These are phyloP conservation scores for Strigops habroptila DNA, from an alignment of 2,113 vertebrate species.

Conservation along the genomic window DNA sequence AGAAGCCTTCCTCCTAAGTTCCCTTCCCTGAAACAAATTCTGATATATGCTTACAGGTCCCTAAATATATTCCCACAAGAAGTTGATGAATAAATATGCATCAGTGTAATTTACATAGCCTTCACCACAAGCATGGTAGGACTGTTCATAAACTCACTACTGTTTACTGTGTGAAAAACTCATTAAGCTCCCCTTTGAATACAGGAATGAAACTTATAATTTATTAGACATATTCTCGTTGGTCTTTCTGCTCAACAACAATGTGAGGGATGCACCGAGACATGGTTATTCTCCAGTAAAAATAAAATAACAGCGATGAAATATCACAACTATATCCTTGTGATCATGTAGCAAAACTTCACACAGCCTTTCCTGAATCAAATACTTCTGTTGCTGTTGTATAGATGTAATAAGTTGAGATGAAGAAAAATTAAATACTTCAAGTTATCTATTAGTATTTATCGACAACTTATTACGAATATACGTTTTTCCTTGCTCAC, in stretches of 20 bases:
- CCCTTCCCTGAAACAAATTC: conserved; percentile 70
- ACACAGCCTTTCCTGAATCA: neutral
- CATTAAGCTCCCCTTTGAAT: conserved; percentile 66
- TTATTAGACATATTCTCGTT: conserved; percentile 44
- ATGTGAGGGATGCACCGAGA: neutral
- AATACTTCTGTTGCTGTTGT: neutral
- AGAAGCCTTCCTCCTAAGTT: conserved; percentile 65
- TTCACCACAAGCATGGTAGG: conserved; percentile 61
- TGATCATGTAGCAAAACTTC: neutral
- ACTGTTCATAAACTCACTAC: conserved; percentile 63
- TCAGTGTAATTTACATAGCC: conserved; percentile 70
- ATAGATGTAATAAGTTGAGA: neutral
- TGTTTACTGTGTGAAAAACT: conserved; percentile 65
- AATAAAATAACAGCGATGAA: neutral
- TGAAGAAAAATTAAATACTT: neutral
- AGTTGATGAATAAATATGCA: conserved; percentile 79
- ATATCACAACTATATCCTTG: neutral
- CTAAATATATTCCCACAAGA: conserved; percentile 78
- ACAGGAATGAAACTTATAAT: conserved; percentile 55
- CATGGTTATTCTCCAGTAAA: neutral
- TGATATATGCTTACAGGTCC: conserved; percentile 68
- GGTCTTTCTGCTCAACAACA: conserved; percentile 34
- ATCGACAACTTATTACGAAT: neutral
- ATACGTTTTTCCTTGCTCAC: neutral
- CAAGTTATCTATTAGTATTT: neutral